Evolutionary conservation across 2,113 vertebrate species (phyloP), one percentile per base, ranked within the genome.

Genomic region (Pterophyllum scalare): DNA sequence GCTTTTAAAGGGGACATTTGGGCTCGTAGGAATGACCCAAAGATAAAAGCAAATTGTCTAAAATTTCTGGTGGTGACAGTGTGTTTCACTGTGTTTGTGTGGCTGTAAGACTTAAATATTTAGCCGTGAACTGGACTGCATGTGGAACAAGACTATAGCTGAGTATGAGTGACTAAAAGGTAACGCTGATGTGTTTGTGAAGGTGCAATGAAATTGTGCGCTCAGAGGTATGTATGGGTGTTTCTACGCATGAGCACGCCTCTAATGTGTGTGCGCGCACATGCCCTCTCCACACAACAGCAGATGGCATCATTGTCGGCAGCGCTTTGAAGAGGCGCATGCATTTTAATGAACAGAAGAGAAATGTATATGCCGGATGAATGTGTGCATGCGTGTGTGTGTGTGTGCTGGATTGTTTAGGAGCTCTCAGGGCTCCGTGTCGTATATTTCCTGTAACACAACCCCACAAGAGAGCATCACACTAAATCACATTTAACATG

Each of bases 221-320:
- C 33, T 67, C 31, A 38, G 35, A 40, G 38, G 43, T 59, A 14
- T 59, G 54, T 72, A 80, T 58, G 49, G 31, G 77, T 65, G 35
- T 81, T 77, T 86, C 33, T 38, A 35, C 31, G 60, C 60, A 59
- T 17, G 24, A 2, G 61, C 19, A 19, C 3, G 43, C 65, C 46
- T 38, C 28, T 58, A 59, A 52, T 82, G 64, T 74, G 64, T 74
- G 87, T 83, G 87, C 67, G 82, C 70, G 62, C 60, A 24, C 75
- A 77, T 62, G 22, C 24, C 33, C 17, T n/a, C 26, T 3, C 61
- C 80, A 81, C 85, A 80, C 83, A 88, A 81, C 86, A 88, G 91
- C 95, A 96, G 96, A 95, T 96, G 95, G 95, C 92, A 91, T 95
- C 93, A 93, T 94, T 95, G 94, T 95, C 86, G 81, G 93, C 90